Percentiles rank a stretch among this genome's conserved stretches.
These are phyloP conservation scores for Lerista edwardsae DNA, from an alignment of 2,797 vertebrate species.

Conservation along the genomic window DNA sequence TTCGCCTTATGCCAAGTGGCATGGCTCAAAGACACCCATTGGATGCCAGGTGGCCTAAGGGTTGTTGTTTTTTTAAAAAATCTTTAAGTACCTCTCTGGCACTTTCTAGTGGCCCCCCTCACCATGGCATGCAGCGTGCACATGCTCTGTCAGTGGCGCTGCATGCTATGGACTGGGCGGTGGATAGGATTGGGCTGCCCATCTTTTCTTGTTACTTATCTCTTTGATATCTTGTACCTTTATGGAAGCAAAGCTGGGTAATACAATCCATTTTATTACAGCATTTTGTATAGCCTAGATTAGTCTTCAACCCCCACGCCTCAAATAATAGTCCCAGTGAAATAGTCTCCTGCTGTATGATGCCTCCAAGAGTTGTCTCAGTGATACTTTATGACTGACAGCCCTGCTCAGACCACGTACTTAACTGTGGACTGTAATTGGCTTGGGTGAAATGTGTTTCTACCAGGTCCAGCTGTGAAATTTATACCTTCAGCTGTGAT, in stretches of 20 bases:
- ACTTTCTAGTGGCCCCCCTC: no score
- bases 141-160: no score
- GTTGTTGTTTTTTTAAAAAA: no score
- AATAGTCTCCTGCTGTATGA: neutral
- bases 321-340: neutral
- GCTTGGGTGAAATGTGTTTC: conserved; percentile 1
- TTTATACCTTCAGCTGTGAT: conserved; percentile 28
- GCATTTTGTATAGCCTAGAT: neutral
- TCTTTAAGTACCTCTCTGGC: no score
- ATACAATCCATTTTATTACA: neutral
- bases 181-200: no score
- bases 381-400: conserved; percentile 14
- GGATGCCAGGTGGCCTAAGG: no score
- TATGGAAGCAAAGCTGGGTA: neutral
- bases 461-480: conserved; percentile 26
- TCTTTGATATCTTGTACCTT: neutral
- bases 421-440: conserved; percentile 25
- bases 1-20: no score
- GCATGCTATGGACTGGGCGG: no score
- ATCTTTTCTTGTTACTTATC: neutral
- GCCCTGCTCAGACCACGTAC: neutral
- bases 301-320: neutral
- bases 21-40: no score
- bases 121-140: no score
- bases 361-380: neutral